Evolutionary conservation across 53 echinoderm and acorn worm species (phyloP), one percentile per base, ranked within the genome.

Genomic region (Apostichopus leukothele): DNA sequence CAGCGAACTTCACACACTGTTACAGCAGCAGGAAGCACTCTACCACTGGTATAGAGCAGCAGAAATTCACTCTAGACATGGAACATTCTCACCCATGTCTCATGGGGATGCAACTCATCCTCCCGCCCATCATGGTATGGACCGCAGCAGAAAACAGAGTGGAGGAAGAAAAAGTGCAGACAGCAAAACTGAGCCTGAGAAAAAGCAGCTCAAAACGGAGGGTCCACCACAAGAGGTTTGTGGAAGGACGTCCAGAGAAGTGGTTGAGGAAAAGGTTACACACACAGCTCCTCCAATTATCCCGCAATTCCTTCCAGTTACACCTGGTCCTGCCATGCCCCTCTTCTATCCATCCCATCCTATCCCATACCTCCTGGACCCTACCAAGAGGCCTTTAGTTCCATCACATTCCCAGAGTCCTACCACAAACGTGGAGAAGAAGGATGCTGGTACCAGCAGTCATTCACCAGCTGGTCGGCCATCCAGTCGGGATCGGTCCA

Each of bases 281-380:
- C 87, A 73, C 18, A 8, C 74, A 5, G 73, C 73, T 10, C 74
- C 87, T 9, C n/a, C 74, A 8, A 73, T 86, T 59, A 83, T 83
- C 26, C 84, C 84, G 25, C 60, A 61, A 84, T 84, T 84, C 74
- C 52, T 86, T 23, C 86, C 96, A 91, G 9, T 88, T 68, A 7
- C 91, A 91, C 73, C 78, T 92, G 51, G 92, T 91, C 52, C 94
- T 86, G 7, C 91, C 94, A 39, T 96, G 96, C 93, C 95, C 14
- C 91, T 92, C 75, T 92, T 95, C 55, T 95, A 95, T 89, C 93
- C 95, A 52, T 94, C 95, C 10, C 91, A 89, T 52, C 89, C 93
- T 83, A 89, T 96, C 78, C 96, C 95, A 74, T 96, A 93, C 88
- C 91, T 96, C 53, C 90, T 90, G 68, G 91, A 94, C 52, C 90